Evolutionary conservation across 2,797 vertebrate genomes (phyloP).

Genomic region (Hapalemur alaotrensis): DNA sequence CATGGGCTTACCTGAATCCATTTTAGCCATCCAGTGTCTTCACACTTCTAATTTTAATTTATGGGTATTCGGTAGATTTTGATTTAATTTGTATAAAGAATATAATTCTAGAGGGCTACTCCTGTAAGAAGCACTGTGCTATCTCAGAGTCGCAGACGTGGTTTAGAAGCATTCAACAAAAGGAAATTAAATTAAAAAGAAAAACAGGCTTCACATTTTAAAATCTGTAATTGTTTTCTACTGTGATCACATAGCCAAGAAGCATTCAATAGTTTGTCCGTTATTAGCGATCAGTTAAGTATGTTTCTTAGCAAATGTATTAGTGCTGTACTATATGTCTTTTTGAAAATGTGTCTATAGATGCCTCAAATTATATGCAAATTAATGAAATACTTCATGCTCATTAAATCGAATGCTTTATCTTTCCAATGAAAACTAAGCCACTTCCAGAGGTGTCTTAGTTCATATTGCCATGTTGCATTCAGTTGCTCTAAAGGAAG

Average conservation of each 20-base stretch:
- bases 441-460: neutral
- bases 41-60: neutral
- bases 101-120: neutral
- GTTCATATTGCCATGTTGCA: neutral
- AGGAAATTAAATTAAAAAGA: constrained; percentile 16
- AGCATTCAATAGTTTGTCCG: neutral
- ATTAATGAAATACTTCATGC: neutral
- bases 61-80: neutral
- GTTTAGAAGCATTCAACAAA: neutral
- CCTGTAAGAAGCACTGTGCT: neutral
- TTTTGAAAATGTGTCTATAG: neutral
- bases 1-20: neutral
- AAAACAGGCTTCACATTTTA: neutral
- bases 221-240: constrained; percentile 6
- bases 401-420: neutral
- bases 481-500: neutral
- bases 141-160: neutral
- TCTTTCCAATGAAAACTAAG: neutral
- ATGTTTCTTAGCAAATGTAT: neutral
- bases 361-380: neutral
- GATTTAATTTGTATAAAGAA: neutral
- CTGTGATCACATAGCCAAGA: neutral
- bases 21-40: neutral
- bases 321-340: neutral
- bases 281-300: neutral